Conservation (phyloP, 2,888 invertebrate species). For the Yponomeuta evonymella region DNA sequence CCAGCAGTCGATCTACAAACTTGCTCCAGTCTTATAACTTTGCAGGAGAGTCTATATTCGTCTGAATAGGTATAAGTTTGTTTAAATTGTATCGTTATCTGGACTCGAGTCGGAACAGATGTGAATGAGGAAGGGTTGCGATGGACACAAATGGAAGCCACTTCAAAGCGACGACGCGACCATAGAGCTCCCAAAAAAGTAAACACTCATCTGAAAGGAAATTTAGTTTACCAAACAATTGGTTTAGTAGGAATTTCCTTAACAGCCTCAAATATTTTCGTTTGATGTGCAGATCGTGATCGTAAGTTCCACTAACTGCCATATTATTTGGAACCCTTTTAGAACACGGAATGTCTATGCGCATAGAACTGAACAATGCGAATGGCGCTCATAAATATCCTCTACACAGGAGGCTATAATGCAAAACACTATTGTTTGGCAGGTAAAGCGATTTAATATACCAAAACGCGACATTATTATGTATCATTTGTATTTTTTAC, state of each 20-base stretch:
- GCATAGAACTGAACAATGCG: neutral
- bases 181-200: slow-evolving; percentile 54
- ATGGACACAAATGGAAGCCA: slow-evolving; percentile 62
- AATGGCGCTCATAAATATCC: slow-evolving; percentile 3
- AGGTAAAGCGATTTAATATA: slow-evolving; percentile 19
- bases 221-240: slow-evolving; percentile 11
- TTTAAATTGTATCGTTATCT: slow-evolving; percentile 38
- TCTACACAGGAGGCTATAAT: slow-evolving; percentile 11
- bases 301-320: neutral
- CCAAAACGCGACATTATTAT: slow-evolving; percentile 36
- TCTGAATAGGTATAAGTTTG: slow-evolving; percentile 23
- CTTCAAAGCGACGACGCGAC: slow-evolving; percentile 53
- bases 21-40: neutral
- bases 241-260: slow-evolving; percentile 6
- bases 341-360: slow-evolving; percentile 1
- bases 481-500: slow-evolving; percentile 49
- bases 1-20: neutral
- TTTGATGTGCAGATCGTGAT: slow-evolving; percentile 1
- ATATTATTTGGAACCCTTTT: slow-evolving; percentile 2
- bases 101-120: slow-evolving; percentile 32
- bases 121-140: slow-evolving; percentile 54
- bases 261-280: slow-evolving; percentile 7
- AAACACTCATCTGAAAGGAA: slow-evolving; percentile 39
- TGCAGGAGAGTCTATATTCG: neutral
- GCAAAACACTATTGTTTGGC: slow-evolving; percentile 11